These are phyloP conservation scores for Pharmacophagus antenor DNA, from an alignment of 2,888 invertebrate genomes.

Conservation along the genomic window DNA sequence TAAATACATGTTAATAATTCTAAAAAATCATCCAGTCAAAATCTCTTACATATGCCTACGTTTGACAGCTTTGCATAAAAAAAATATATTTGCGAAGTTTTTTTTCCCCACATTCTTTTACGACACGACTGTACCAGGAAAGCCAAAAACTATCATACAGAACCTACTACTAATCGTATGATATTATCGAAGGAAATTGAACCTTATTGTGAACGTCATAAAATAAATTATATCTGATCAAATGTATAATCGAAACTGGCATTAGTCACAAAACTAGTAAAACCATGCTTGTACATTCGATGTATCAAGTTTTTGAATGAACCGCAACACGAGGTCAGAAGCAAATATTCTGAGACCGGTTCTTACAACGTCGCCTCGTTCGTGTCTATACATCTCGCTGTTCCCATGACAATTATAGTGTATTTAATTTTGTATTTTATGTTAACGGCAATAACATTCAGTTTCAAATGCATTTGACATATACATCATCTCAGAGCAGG, in stretches of 20 bases:
- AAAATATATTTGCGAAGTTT: neutral
- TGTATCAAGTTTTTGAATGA: constrained; percentile 35
- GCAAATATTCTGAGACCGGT: constrained; percentile 39
- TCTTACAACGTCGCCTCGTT: constrained; percentile 27
- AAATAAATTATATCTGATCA: neutral
- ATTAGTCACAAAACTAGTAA: constrained; percentile 24
- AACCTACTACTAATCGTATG: neutral
- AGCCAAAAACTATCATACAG: neutral
- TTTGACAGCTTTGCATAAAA: too few species aligned
- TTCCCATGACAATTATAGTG: constrained; percentile 19
- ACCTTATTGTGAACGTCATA: constrained; percentile 1
- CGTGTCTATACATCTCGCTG: constrained; percentile 17
- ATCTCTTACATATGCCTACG: too few species aligned
- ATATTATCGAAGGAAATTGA: neutral
- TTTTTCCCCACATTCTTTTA: neutral
- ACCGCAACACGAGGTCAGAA: constrained; percentile 35
- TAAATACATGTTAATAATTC: too few species aligned
- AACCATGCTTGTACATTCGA: constrained; percentile 7
- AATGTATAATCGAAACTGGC: neutral
- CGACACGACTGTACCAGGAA: neutral
- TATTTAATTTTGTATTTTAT: constrained; percentile 26
- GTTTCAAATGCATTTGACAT: constrained; percentile 10
- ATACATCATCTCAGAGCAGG: constrained; percentile 4
- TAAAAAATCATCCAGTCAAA: too few species aligned
- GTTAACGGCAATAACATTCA: constrained; percentile 10